These are phyloP conservation scores for Tricholauxania praeusta DNA, from an alignment of 2,888 invertebrate genomes.

Conservation along the genomic window DNA sequence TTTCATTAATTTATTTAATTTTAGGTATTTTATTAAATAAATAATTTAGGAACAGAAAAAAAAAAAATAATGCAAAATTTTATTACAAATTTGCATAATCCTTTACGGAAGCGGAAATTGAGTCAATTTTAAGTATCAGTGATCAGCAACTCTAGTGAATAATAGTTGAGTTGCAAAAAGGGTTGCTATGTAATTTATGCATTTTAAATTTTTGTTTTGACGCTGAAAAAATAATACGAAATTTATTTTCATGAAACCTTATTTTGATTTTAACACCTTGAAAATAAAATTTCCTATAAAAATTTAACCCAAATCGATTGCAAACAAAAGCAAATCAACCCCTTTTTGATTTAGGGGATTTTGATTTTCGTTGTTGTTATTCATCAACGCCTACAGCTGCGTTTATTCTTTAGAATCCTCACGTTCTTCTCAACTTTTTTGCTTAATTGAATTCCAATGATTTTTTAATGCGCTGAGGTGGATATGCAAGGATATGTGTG, in stretches of 20 bases:
- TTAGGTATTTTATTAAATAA: background rate
- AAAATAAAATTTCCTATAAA: background rate
- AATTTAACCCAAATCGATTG: background rate
- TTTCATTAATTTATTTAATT: background rate
- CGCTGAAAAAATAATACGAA: too few species aligned
- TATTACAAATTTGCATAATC: slow-evolving; percentile 24
- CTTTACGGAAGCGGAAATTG: slow-evolving; percentile 33
- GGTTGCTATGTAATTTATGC: slow-evolving; percentile 14
- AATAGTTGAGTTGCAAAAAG: background rate
- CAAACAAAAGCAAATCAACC: slow-evolving; percentile 14
- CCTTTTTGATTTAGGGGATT: background rate
- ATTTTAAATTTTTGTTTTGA: background rate
- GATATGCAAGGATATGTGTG: slow-evolving; percentile 31
- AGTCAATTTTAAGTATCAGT: slow-evolving; percentile 21
- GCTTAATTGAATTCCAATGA: slow-evolving; percentile 25
- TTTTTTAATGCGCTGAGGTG: slow-evolving; percentile 6
- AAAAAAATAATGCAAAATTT: background rate
- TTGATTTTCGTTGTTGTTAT: slow-evolving; percentile 6
- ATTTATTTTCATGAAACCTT: too few species aligned
- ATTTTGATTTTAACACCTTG: background rate
- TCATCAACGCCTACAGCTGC: slow-evolving; percentile 33
- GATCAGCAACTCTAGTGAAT: too few species aligned
- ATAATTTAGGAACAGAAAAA: background rate
- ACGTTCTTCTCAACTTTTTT: background rate
- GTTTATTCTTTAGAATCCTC: slow-evolving; percentile 3